Percentiles rank a stretch among this genome's conserved stretches.
Evolutionary conservation across 2,113 vertebrate genomes (phyloP).

Genomic region (Cheilinus undulatus): DNA sequence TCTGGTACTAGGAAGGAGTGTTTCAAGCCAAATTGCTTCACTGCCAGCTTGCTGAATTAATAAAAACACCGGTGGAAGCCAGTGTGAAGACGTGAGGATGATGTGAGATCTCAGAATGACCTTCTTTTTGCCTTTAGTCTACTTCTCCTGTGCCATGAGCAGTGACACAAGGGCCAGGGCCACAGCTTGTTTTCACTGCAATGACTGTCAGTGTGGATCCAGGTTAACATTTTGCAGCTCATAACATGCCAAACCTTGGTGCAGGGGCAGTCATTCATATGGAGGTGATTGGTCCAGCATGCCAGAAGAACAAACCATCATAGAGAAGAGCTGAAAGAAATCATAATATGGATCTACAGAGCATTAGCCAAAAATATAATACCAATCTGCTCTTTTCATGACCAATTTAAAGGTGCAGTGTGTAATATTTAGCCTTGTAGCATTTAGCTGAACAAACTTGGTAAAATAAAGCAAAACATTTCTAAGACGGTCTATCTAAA

Average conservation of each 20-base stretch:
- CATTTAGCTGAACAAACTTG: too few relatives aligned
- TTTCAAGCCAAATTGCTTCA: constrained; percentile 52
- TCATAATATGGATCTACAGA: too few relatives aligned
- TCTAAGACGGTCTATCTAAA: too few relatives aligned
- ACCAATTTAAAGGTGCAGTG: too few relatives aligned
- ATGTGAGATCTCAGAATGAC: constrained; percentile 43
- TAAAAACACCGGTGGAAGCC: constrained; percentile 33
- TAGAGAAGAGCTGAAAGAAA: not conserved
- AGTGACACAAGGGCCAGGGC: constrained; percentile 43
- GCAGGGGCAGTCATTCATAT: constrained; percentile 46
- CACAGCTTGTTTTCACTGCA: constrained; percentile 64
- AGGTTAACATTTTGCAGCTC: constrained; percentile 61
- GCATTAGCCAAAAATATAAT: too few relatives aligned
- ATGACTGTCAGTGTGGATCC: constrained; percentile 66
- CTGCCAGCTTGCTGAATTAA: constrained; percentile 53
- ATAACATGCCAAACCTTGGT: constrained; percentile 52
- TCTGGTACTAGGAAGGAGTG: constrained; percentile 14
- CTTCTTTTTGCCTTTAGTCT: constrained; percentile 39
- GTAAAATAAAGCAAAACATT: too few relatives aligned
- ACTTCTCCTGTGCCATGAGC: constrained; percentile 34
- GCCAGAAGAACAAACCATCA: constrained; percentile 4
- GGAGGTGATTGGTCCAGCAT: constrained; percentile 16
- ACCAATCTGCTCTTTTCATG: too few relatives aligned
- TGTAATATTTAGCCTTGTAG: too few relatives aligned
- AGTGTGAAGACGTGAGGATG: constrained; percentile 42